Conservation (phyloP, 2,888 invertebrate genomes). For the Agriopis marginaria region DNA sequence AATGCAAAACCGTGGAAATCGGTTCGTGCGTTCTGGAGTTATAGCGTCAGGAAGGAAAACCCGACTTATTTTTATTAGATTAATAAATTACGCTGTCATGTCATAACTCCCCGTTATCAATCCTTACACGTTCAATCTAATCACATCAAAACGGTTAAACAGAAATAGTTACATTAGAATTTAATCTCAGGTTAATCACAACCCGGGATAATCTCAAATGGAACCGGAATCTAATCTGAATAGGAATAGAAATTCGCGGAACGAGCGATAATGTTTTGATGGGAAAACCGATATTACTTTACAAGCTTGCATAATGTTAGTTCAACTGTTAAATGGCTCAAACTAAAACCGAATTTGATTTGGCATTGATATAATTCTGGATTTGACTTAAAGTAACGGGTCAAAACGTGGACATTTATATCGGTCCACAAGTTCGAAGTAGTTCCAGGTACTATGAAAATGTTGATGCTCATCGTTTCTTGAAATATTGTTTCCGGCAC, state of each 20-base stretch:
- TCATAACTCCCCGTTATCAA: neutral
- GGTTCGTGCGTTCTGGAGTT: no score
- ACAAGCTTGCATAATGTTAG: conserved; percentile 26
- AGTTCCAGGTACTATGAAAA: no score
- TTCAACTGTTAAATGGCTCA: conserved; percentile 10
- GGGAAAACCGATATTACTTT: conserved; percentile 35
- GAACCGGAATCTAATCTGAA: conserved; percentile 59
- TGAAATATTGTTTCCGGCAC: no score
- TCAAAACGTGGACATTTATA: no score
- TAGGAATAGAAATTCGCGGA: conserved; percentile 47
- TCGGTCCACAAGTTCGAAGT: no score
- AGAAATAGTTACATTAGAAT: conserved; percentile 51
- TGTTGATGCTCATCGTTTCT: no score
- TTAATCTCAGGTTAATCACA: conserved; percentile 57
- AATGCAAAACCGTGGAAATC: no score
- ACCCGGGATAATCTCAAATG: conserved; percentile 57
- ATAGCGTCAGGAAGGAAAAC: no score
- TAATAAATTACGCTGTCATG: no score
- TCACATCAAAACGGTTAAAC: conserved; percentile 55
- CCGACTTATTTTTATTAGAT: no score
- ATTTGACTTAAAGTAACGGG: neutral
- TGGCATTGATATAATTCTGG: neutral
- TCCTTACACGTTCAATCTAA: conserved; percentile 40
- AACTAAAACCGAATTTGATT: neutral
- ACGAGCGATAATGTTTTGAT: conserved; percentile 32